Evolutionary conservation across 92 coral and sea anemone species (phyloP).

Genomic region (Phenganax marumi): DNA sequence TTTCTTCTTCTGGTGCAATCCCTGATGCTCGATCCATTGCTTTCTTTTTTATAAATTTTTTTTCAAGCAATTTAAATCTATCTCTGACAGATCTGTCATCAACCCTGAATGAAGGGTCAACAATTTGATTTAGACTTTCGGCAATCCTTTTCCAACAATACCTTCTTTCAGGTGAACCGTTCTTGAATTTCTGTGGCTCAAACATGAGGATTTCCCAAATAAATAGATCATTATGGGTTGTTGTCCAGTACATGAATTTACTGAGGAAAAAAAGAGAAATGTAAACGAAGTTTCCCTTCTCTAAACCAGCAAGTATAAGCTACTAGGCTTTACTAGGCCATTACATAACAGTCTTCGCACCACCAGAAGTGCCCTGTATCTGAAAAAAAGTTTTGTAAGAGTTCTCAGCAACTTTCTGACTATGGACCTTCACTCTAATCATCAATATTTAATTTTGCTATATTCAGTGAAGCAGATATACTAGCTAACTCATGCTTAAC

Average conservation of each 20-base stretch:
- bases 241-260: neutral
- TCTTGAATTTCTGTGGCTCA: slow-evolving; percentile 2
- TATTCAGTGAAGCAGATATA: too few relatives aligned
- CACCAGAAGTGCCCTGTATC: neutral
- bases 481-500: neutral
- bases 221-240: neutral
- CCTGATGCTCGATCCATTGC: too few relatives aligned
- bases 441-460: too few relatives aligned
- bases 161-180: neutral
- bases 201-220: slow-evolving; percentile 1
- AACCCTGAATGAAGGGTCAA: too few relatives aligned
- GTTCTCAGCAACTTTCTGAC: neutral
- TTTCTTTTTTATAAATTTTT: too few relatives aligned
- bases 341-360: neutral
- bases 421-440: neutral
- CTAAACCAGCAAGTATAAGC: neutral
- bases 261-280: neutral
- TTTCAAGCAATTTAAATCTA: too few relatives aligned
- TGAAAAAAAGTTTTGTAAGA: neutral
- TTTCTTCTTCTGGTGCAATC: neutral
- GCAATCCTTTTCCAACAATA: too few relatives aligned
- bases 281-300: slow-evolving; percentile 3
- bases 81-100: too few relatives aligned
- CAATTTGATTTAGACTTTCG: too few relatives aligned
- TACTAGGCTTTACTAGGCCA: too few relatives aligned